Conservation (phyloP, 2,113 vertebrate species). For the Thomomys bottae region DNA sequence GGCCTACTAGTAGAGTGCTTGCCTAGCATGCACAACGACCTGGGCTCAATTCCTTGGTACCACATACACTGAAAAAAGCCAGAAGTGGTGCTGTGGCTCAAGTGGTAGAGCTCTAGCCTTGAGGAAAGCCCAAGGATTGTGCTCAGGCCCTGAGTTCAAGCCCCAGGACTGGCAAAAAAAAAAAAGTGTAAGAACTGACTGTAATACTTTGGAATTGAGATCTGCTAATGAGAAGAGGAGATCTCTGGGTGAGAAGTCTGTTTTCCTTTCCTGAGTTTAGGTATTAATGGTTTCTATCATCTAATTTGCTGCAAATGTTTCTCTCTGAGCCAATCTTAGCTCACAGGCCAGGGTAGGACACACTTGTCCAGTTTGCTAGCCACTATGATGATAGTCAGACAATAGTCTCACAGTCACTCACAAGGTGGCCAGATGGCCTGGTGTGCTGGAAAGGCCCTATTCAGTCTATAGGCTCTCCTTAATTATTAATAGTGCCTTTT, state of each 20-base stretch:
- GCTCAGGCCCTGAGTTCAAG: too few species aligned
- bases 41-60: too few species aligned
- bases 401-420: not conserved
- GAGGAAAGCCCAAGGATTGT: too few species aligned
- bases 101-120: too few species aligned
- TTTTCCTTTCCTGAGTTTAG: slow-evolving; percentile 11
- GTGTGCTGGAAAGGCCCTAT: not conserved
- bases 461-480: not conserved
- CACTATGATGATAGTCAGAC: too few species aligned
- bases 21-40: too few species aligned
- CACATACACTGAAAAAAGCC: too few species aligned
- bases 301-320: not conserved
- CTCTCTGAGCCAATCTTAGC: not conserved
- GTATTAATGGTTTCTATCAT: not conserved
- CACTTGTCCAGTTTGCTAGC: not conserved
- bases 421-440: not conserved
- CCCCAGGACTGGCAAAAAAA: too few species aligned
- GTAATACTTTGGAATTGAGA: not conserved
- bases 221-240: not conserved
- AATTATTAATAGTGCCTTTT: slow-evolving; percentile 41
- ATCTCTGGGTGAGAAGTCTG: not conserved
- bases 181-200: not conserved
- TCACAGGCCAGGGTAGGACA: not conserved
- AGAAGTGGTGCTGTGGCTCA: too few species aligned
- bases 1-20: too few species aligned